A percentile compares a stretch with the other conserved stretches of the same genome.
Evolutionary conservation across 2,113 vertebrate genomes (phyloP).

Genomic region (Ancistrus triradiatus): DNA sequence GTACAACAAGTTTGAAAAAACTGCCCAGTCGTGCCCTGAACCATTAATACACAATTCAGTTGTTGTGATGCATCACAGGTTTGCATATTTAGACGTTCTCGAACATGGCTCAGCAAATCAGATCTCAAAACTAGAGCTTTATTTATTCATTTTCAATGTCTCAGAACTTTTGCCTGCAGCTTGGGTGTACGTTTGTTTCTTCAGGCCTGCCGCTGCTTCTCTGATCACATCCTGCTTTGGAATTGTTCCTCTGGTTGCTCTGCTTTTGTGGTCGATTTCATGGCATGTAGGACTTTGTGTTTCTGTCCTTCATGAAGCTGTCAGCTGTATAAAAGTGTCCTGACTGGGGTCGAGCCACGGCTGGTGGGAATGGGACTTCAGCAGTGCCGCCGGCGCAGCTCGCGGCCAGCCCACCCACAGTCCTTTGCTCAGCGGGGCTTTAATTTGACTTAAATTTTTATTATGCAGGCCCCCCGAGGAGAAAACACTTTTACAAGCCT

Average conservation of each 20-base stretch:
- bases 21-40: too few relatives aligned
- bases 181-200: too few relatives aligned
- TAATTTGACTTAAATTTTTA: constrained; percentile 58
- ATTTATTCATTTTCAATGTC: too few relatives aligned
- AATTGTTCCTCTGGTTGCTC: constrained; percentile 82
- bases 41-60: too few relatives aligned
- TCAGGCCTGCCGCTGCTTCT: constrained; percentile 81
- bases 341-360: constrained; percentile 79
- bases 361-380: constrained; percentile 83
- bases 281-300: constrained; percentile 80
- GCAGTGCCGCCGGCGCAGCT: constrained; percentile 61
- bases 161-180: too few relatives aligned
- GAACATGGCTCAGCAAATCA: too few relatives aligned
- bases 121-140: too few relatives aligned
- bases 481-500: constrained; percentile 61
- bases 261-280: constrained; percentile 89
- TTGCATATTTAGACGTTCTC: too few relatives aligned
- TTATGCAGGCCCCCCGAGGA: constrained; percentile 55
- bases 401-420: constrained; percentile 77
- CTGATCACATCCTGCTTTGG: constrained; percentile 85
- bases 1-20: too few relatives aligned
- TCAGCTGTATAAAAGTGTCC: constrained; percentile 82
- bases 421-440: constrained; percentile 54
- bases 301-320: constrained; percentile 88
- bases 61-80: too few relatives aligned